phyloP scores from a whole-genome alignment of 2,113 vertebrate species.

The Ptilorrhoa leucosticta region DNA sequence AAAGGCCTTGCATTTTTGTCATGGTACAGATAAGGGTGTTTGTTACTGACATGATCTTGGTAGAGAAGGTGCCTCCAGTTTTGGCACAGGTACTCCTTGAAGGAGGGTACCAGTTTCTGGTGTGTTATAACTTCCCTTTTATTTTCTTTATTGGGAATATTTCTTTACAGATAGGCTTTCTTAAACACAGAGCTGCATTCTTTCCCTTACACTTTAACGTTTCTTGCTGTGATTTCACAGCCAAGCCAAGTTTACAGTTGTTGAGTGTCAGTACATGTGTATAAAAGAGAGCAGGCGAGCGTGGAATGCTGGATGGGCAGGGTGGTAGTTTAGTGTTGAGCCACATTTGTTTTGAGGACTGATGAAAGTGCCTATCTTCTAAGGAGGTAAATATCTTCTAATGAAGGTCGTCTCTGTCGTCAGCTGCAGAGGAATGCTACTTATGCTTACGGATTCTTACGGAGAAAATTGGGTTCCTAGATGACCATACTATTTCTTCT shows the following conservation, averaged over 20 bases:
- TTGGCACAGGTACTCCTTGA: not conserved
- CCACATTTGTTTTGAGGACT: not conserved
- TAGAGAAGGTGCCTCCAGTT: not conserved
- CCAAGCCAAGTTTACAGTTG: not conserved
- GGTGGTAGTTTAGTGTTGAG: not conserved
- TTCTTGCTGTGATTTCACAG: conserved; percentile 2
- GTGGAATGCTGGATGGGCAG: not conserved
- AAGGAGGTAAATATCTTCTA: not conserved
- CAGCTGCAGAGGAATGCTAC: not conserved
- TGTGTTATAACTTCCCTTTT: not conserved
- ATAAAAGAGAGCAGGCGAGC: not conserved
- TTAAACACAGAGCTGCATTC: not conserved
- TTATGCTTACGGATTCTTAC: not conserved
- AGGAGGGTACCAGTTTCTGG: not conserved
- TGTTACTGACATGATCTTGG: not conserved
- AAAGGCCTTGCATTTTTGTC: not conserved
- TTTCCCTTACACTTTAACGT: not conserved
- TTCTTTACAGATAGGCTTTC: not conserved
- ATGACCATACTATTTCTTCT: not conserved
- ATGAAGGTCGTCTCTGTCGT: not conserved
- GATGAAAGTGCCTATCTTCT: not conserved
- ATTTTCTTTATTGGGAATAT: not conserved
- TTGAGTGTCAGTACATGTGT: not conserved
- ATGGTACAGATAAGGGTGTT: not conserved
- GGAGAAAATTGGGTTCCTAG: not conserved